These are phyloP conservation scores for Dromaius novaehollandiae DNA, from an alignment of 2,113 vertebrate species.

Conservation along the genomic window DNA sequence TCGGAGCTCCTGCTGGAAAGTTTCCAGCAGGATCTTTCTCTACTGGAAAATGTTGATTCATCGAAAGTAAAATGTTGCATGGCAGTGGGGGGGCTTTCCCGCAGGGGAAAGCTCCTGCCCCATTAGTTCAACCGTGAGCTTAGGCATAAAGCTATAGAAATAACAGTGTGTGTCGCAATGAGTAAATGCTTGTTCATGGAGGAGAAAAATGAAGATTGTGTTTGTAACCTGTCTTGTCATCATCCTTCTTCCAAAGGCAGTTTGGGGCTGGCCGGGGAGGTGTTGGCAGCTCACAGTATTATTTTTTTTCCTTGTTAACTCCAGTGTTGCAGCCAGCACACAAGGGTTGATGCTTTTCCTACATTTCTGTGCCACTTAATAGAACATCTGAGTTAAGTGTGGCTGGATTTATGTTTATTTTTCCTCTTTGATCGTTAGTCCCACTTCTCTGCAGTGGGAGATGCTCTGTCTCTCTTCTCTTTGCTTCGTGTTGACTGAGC, in stretches of 20 bases:
- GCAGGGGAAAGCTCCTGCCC: neutral
- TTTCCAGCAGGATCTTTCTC: neutral
- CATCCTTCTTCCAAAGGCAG: neutral
- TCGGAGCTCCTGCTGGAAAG: neutral
- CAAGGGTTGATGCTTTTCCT: neutral
- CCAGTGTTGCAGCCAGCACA: rapidly evolving
- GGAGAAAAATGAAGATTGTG: neutral
- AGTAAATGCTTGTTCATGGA: rapidly evolving
- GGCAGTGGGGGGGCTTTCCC: neutral
- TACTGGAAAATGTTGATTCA: neutral
- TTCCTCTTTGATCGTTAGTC: neutral
- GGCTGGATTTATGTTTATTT: neutral
- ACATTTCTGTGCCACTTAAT: neutral
- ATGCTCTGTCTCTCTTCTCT: neutral
- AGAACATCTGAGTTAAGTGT: neutral
- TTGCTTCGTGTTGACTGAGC: neutral
- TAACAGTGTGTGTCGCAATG: neutral
- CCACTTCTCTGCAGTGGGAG: neutral
- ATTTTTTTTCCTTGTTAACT: neutral
- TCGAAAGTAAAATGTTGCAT: neutral
- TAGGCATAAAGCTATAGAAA: neutral
- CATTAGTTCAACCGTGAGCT: neutral
- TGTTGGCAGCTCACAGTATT: neutral
- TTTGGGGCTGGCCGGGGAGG: neutral
- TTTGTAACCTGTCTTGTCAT: neutral